phyloP scores from a whole-genome alignment of 2,797 vertebrate genomes.

The Phataginus tricuspis region DNA sequence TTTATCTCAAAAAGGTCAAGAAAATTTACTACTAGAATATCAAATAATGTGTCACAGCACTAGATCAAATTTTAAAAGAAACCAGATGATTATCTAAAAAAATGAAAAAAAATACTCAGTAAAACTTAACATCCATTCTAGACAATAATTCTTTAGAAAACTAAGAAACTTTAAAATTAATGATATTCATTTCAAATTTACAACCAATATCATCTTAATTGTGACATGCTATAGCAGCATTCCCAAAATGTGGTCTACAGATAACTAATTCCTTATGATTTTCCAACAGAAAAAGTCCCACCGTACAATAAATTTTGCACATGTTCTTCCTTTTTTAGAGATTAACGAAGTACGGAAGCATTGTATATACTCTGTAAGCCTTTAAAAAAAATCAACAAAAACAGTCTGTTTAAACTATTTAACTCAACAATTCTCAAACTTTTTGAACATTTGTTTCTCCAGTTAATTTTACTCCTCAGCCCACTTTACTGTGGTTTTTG shows the following conservation, averaged over 20 bases:
- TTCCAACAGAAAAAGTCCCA: conserved; percentile 11
- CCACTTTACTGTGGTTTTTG: background rate
- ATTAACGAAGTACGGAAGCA: background rate
- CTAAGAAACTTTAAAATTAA: conserved; percentile 1
- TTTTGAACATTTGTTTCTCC: background rate
- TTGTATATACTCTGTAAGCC: background rate
- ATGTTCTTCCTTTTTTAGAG: background rate
- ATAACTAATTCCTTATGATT: conserved; percentile 40
- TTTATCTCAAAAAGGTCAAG: conserved; percentile 45
- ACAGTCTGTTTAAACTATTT: background rate
- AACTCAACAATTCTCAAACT: background rate
- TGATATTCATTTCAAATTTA: conserved; percentile 14
- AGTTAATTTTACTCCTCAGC: background rate
- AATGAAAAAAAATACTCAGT: background rate
- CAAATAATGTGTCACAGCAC: background rate
- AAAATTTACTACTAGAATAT: conserved; percentile 29
- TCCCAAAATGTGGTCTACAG: background rate
- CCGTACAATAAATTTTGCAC: conserved; percentile 12
- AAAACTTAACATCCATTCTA: conserved; percentile 23
- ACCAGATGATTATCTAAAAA: conserved; percentile 26
- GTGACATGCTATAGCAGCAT: conserved; percentile 18
- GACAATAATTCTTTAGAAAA: conserved; percentile 43
- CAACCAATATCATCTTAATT: conserved; percentile 6
- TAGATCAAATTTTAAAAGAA: conserved; percentile 46
- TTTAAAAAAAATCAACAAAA: background rate